Conservation (phyloP, 1,140 invertebrate genomes). For the Telenomus remus region DNA sequence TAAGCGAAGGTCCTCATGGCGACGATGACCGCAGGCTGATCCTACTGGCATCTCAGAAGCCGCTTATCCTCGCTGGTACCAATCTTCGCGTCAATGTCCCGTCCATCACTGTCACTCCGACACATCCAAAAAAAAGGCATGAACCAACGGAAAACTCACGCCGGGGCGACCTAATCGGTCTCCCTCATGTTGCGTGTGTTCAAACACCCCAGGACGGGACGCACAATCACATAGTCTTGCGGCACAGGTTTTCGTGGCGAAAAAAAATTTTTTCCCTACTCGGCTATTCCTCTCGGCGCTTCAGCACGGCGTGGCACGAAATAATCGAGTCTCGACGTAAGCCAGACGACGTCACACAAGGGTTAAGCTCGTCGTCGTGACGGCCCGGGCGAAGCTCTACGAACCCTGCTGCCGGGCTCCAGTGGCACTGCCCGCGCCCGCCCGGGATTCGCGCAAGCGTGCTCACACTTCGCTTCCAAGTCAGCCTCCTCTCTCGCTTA, state of each 20-base stretch:
- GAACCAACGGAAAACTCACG: constrained; percentile 2
- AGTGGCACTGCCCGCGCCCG: constrained; percentile 74
- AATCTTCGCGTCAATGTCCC: constrained; percentile 32
- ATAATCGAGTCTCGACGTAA: constrained; percentile 50
- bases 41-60: constrained; percentile 66
- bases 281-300: too few relatives aligned
- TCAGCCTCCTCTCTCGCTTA: constrained; percentile 47
- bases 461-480: constrained; percentile 62
- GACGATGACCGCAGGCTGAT: constrained; percentile 59
- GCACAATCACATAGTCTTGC: constrained; percentile 20
- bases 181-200: constrained; percentile 29
- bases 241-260: too few relatives aligned
- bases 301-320: constrained; percentile 22
- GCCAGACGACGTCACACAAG: constrained; percentile 54
- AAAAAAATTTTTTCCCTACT: too few relatives aligned
- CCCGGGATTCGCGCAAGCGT: constrained; percentile 74
- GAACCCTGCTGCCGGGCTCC: constrained; percentile 73
- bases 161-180: constrained; percentile 11
- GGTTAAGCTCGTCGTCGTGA: constrained; percentile 67
- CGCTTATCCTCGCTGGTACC: constrained; percentile 10
- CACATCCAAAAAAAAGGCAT: constrained; percentile 12
- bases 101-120: constrained; percentile 32
- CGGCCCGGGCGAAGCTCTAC: constrained; percentile 75
- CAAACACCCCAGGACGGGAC: constrained; percentile 1
- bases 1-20: constrained; percentile 74